A percentile compares a stretch with the other conserved stretches of the same genome.
These are phyloP conservation scores for Rhynchonycteris naso DNA, from an alignment of 2,797 vertebrate species.

Conservation along the genomic window DNA sequence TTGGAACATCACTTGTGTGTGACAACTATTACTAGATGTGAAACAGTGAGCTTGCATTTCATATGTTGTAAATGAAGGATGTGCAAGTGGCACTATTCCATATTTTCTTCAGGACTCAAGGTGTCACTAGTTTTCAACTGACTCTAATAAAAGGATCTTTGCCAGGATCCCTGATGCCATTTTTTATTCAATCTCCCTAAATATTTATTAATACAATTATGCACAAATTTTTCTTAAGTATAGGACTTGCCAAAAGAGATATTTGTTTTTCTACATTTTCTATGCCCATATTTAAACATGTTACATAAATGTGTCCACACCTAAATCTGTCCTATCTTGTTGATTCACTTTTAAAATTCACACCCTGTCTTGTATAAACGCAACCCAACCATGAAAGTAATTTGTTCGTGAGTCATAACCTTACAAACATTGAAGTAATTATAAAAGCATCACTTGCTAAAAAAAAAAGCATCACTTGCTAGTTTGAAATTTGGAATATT, in stretches of 20 bases:
- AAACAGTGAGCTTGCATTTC: conserved; percentile 39
- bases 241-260: conserved; percentile 42
- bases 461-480: conserved; percentile 77
- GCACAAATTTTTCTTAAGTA: conserved; percentile 72
- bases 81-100: conserved; percentile 66
- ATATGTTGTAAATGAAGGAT: conserved; percentile 71
- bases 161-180: conserved; percentile 73
- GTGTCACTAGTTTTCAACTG: conserved; percentile 73
- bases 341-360: conserved; percentile 85
- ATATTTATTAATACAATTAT: conserved; percentile 71
- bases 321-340: conserved; percentile 86
- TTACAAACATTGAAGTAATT: conserved; percentile 82
- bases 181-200: conserved; percentile 74
- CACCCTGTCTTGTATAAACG: conserved; percentile 82
- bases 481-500: conserved; percentile 76
- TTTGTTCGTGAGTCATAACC: conserved; percentile 84
- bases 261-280: conserved; percentile 69
- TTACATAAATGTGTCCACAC: conserved; percentile 84
- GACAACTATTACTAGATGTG: neutral
- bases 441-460: conserved; percentile 76
- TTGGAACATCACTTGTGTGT: neutral
- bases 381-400: conserved; percentile 81
- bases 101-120: conserved; percentile 81
- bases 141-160: conserved; percentile 51
- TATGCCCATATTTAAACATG: conserved; percentile 74